A percentile compares a stretch with the other conserved stretches of the same genome.
Evolutionary conservation across 2,797 vertebrate species (phyloP).

Genomic region (Carapus acus): DNA sequence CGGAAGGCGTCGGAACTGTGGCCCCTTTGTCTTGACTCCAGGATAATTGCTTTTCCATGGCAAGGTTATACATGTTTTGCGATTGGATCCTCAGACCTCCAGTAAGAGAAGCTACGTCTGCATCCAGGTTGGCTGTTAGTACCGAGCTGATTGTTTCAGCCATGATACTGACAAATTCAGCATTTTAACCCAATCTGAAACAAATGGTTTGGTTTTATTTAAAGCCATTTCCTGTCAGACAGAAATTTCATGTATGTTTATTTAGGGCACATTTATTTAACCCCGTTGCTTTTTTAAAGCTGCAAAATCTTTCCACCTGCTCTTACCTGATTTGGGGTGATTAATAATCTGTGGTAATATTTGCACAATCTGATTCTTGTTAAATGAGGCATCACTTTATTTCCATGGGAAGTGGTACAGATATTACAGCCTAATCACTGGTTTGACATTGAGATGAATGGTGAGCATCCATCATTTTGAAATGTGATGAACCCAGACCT

Average conservation of each 20-base stretch:
- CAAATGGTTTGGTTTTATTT: conserved; percentile 48
- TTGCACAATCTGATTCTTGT: too few relatives aligned
- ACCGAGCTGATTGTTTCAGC: conserved; percentile 56
- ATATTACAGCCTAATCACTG: too few relatives aligned
- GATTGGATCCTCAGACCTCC: conserved; percentile 53
- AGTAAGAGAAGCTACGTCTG: conserved; percentile 47
- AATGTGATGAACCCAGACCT: too few relatives aligned
- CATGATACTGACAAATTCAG: conserved; percentile 33
- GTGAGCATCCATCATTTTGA: too few relatives aligned
- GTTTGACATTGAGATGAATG: too few relatives aligned
- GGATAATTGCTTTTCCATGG: conserved; percentile 61
- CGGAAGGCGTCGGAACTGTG: conserved; percentile 30
- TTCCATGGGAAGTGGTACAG: too few relatives aligned
- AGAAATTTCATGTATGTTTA: conserved; percentile 54
- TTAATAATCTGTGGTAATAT: too few relatives aligned
- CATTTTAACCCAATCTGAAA: conserved; percentile 43
- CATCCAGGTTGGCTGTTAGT: conserved; percentile 41
- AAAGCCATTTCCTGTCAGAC: conserved; percentile 54
- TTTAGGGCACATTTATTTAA: conserved; percentile 45
- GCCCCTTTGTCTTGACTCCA: conserved; percentile 44
- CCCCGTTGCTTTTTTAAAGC: conserved; percentile 48
- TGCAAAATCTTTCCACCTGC: too few relatives aligned
- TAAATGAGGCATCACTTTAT: too few relatives aligned
- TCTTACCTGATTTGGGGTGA: too few relatives aligned
- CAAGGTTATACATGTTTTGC: conserved; percentile 54